phyloP scores from a whole-genome alignment of 2,888 invertebrate genomes.

The Synergus japonicus region DNA sequence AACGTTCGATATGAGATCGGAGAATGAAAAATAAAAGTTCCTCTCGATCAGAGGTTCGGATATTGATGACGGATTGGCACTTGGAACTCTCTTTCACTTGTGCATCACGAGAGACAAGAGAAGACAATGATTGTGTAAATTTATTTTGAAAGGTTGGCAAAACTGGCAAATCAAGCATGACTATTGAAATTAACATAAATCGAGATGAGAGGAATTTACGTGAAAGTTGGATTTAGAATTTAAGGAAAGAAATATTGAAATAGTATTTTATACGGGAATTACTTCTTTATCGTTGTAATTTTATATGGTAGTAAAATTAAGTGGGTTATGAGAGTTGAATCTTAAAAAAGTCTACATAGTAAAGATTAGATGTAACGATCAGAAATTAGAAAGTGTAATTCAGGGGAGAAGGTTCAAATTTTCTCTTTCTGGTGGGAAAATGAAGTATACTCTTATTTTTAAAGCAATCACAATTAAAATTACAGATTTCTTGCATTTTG shows the following conservation, averaged over 20 bases:
- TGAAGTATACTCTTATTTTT: conserved; percentile 15
- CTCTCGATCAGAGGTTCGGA: not conserved
- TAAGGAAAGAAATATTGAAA: not conserved
- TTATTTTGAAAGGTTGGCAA: not conserved
- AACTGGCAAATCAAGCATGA: not conserved
- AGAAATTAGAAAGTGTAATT: conserved; percentile 1
- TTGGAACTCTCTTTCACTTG: not conserved
- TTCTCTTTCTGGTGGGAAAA: conserved; percentile 12
- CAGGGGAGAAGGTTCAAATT: conserved; percentile 27
- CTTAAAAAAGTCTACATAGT: not conserved
- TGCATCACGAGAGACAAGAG: not conserved
- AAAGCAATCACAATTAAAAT: conserved; percentile 4
- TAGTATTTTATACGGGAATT: not conserved
- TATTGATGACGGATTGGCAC: conserved; percentile 15
- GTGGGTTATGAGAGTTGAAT: not conserved
- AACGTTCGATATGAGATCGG: conserved; percentile 11
- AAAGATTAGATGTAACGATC: conserved; percentile 1
- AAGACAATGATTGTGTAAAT: not conserved
- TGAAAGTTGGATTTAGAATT: not conserved
- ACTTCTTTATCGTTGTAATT: not conserved
- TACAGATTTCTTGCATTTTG: conserved; percentile 14
- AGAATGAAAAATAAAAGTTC: not conserved
- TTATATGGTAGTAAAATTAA: conserved; percentile 10
- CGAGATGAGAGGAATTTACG: not conserved
- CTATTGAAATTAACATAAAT: not conserved